These are phyloP conservation scores for Microcebus griseorufus DNA, from an alignment of 2,113 vertebrate genomes.

Conservation along the genomic window DNA sequence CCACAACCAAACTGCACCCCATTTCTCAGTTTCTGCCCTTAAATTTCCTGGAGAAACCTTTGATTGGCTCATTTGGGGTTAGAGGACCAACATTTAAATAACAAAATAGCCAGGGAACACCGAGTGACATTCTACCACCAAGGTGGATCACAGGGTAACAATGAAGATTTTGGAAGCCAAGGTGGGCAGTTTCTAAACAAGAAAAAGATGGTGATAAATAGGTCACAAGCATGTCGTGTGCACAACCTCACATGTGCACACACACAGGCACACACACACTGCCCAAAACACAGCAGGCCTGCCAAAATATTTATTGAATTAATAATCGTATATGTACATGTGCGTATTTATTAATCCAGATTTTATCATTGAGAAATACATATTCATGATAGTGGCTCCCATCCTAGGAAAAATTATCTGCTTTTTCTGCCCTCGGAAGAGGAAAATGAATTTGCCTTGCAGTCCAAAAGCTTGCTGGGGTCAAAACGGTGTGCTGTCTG, in stretches of 20 bases:
- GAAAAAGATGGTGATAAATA: background rate
- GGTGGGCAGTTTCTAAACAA: background rate
- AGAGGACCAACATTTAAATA: background rate
- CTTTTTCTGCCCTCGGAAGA: background rate
- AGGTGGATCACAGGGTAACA: fast-evolving
- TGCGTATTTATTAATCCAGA: background rate
- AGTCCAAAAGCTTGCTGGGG: conserved; percentile 67
- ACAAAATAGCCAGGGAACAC: background rate
- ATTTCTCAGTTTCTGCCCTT: background rate
- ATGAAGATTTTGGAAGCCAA: background rate
- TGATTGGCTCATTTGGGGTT: background rate
- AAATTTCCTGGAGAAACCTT: background rate
- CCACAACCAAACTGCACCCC: background rate
- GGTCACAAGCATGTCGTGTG: fast-evolving
- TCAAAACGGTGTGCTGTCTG: conserved; percentile 71
- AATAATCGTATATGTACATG: background rate
- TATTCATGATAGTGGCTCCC: conserved; percentile 59
- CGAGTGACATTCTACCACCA: background rate
- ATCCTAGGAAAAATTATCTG: background rate
- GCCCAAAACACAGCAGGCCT: background rate
- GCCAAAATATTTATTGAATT: background rate
- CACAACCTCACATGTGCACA: too few relatives aligned
- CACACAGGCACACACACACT: fast-evolving
- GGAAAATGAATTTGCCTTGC: conserved; percentile 64
- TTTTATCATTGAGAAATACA: background rate